phyloP scores from a whole-genome alignment of 2,888 invertebrate genomes.

The Apamea epomidion region DNA sequence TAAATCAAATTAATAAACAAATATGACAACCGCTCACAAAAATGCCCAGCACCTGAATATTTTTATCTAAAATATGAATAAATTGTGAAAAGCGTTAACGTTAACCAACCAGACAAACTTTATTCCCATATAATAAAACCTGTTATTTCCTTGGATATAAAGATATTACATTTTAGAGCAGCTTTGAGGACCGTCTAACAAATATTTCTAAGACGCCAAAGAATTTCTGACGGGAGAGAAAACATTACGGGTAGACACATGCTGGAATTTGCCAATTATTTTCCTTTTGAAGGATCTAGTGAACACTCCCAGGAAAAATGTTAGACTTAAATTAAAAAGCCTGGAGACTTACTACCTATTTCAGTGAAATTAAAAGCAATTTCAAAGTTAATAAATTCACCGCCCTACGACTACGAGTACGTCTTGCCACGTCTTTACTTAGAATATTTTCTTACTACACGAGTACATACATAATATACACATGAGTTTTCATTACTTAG shows the following conservation, averaged over 20 bases:
- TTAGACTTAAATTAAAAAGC: constrained; percentile 59
- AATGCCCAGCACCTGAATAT: not conserved
- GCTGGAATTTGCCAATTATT: constrained; percentile 67
- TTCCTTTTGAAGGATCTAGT: constrained; percentile 56
- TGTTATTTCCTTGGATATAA: constrained; percentile 48
- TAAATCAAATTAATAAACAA: not conserved
- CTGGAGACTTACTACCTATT: constrained; percentile 23
- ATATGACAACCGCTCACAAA: not conserved
- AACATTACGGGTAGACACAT: constrained; percentile 68
- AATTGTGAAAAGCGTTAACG: not conserved
- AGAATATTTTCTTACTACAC: not conserved
- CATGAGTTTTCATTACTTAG: not conserved
- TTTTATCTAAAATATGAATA: not conserved
- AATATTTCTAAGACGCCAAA: constrained; percentile 63
- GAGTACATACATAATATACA: not conserved
- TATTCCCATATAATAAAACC: constrained; percentile 23
- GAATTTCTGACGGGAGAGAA: constrained; percentile 63
- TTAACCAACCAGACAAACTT: constrained; percentile 15
- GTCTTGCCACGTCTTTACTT: not conserved
- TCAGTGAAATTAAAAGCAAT: constrained; percentile 27
- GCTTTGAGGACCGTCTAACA: constrained; percentile 60
- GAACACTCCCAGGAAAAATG: constrained; percentile 47
- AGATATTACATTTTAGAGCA: constrained; percentile 63
- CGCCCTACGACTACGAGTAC: not conserved
- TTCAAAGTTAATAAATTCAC: constrained; percentile 24